phyloP scores from a whole-genome alignment of 2,797 vertebrate species.

The Erithacus rubecula region DNA sequence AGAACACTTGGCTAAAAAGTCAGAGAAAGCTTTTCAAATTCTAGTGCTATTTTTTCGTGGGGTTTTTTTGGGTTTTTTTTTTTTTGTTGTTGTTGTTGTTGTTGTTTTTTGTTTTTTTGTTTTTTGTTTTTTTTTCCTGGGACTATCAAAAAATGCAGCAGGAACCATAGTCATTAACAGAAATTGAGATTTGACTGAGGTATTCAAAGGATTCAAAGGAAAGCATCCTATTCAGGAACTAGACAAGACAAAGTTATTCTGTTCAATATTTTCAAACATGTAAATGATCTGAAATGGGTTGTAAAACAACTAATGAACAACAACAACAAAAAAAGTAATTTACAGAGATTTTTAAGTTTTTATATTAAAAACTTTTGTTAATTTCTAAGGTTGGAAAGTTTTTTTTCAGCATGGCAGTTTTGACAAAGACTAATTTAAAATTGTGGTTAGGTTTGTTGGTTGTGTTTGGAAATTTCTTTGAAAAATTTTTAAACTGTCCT shows the following conservation, averaged over 20 bases:
- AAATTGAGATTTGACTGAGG: not conserved
- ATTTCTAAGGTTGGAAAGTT: not conserved
- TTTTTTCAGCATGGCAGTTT: not conserved
- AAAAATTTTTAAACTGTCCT: not conserved
- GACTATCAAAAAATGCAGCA: not conserved
- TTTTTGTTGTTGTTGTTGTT: too few relatives aligned
- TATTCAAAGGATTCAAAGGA: not conserved
- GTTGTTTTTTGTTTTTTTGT: not conserved
- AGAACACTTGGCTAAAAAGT: not conserved
- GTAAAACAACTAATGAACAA: not conserved
- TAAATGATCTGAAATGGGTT: not conserved
- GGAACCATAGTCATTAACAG: not conserved
- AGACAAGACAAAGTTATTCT: not conserved
- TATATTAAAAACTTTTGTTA: not conserved
- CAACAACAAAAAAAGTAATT: not conserved
- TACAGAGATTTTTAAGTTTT: accelerated
- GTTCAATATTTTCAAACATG: not conserved
- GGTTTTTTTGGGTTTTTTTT: too few relatives aligned
- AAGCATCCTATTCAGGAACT: not conserved
- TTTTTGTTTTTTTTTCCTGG: not conserved
- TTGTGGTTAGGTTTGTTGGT: not conserved
- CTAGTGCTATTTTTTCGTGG: not conserved
- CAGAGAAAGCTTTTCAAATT: not conserved
- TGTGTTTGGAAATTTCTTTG: not conserved
- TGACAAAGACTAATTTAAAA: not conserved